Conservation (phyloP, 2,797 vertebrate genomes). For the Hippocampus kuda region DNA sequence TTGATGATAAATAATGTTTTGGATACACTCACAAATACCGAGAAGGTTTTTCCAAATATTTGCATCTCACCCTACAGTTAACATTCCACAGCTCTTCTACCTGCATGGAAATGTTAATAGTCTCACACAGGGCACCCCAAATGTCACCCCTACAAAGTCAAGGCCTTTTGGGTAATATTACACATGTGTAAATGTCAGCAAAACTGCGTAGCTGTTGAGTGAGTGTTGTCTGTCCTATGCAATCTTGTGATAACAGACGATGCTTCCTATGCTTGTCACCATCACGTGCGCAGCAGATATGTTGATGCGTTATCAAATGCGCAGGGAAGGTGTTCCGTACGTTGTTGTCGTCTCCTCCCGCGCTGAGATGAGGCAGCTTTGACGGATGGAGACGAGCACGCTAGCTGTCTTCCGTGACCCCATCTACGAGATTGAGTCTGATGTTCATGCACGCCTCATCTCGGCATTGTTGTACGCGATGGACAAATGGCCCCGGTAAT, state of each 20-base stretch:
- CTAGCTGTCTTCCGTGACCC: conserved; percentile 1
- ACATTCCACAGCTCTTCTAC: too few relatives aligned
- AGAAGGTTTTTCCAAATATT: background rate
- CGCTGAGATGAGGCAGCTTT: background rate
- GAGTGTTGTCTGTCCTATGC: conserved; percentile 1
- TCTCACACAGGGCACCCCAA: conserved; percentile 55
- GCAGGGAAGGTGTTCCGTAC: background rate
- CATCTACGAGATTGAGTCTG: conserved; percentile 3
- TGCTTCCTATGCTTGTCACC: too few relatives aligned
- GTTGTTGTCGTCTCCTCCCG: background rate
- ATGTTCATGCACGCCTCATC: background rate
- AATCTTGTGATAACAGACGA: background rate
- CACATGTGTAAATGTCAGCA: conserved; percentile 23
- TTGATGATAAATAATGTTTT: background rate
- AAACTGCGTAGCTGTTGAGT: conserved; percentile 5
- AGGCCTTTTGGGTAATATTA: conserved; percentile 61
- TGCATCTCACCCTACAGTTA: conserved; percentile 1
- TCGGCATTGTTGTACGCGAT: background rate
- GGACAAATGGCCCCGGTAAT: background rate
- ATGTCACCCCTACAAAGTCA: conserved; percentile 64
- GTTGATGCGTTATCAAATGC: background rate
- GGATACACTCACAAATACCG: background rate
- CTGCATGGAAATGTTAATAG: conserved; percentile 52
- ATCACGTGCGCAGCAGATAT: background rate
- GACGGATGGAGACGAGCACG: conserved; percentile 1